Conservation (phyloP, 2,113 vertebrate species). For the Anhinga rufa region DNA sequence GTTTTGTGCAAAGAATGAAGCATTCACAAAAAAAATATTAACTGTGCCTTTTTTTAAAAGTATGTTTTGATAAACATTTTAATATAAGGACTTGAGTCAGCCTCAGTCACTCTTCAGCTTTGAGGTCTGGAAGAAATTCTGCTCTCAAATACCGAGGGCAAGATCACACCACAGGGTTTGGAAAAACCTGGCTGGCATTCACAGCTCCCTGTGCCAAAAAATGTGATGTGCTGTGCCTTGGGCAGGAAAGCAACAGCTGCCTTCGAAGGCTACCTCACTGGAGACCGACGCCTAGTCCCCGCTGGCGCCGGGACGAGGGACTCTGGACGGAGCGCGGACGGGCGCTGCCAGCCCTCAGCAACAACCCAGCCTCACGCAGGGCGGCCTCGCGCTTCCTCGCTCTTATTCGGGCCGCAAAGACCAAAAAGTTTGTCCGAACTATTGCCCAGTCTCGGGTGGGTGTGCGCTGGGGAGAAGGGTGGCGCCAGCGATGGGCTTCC, state of each 20-base stretch:
- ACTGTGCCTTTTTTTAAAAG: neutral
- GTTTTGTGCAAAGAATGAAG: neutral
- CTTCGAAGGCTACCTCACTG: fast-evolving
- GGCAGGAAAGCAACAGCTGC: fast-evolving
- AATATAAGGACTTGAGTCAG: fast-evolving
- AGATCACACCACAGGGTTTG: neutral
- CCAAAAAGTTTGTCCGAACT: fast-evolving
- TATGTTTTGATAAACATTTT: neutral
- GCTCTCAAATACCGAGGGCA: neutral
- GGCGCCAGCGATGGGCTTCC: fast-evolving
- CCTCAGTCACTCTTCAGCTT: neutral
- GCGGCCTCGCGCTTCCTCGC: fast-evolving
- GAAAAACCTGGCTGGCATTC: neutral
- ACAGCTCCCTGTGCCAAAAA: neutral
- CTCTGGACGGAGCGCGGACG: fast-evolving
- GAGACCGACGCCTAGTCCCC: no score
- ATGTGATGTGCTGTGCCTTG: fast-evolving
- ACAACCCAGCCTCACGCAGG: fast-evolving
- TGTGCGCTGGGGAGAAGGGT: fast-evolving
- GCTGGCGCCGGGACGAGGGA: fast-evolving
- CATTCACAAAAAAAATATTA: no score
- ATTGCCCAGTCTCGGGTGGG: fast-evolving
- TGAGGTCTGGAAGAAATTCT: neutral
- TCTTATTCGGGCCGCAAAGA: neutral
- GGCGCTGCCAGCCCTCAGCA: neutral